Conservation (phyloP, 1,140 invertebrate genomes). For the Zaprionus camerounensis region DNA sequence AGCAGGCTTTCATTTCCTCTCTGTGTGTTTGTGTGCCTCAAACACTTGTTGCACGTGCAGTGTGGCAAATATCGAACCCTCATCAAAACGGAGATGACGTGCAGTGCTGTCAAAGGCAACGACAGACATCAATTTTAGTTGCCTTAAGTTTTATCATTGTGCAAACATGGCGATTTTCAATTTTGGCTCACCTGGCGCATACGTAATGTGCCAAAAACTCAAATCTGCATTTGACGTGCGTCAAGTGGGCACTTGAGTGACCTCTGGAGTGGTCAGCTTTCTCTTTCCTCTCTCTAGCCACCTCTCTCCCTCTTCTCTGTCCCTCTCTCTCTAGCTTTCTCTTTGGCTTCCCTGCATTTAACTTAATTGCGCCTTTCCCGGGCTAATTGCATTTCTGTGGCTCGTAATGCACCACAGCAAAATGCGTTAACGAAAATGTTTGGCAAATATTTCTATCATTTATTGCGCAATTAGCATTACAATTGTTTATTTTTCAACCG, state of each 20-base stretch:
- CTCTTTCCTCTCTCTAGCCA: too few species aligned
- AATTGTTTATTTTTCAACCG: conserved; percentile 40
- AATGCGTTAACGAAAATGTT: conserved; percentile 63
- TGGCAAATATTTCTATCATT: conserved; percentile 50
- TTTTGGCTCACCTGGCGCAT: conserved; percentile 50
- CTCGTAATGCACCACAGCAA: conserved; percentile 38
- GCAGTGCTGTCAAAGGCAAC: conserved; percentile 70
- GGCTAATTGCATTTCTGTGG: conserved; percentile 73
- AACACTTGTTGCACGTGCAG: conserved; percentile 64
- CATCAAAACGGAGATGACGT: conserved; percentile 64
- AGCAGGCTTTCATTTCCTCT: conserved; percentile 29
- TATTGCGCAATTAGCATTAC: conserved; percentile 57
- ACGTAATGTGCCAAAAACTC: conserved; percentile 40
- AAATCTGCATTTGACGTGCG: conserved; percentile 35
- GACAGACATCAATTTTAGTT: conserved; percentile 61
- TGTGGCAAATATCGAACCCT: conserved; percentile 59
- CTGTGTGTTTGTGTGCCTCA: conserved; percentile 1
- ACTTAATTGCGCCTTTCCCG: conserved; percentile 27
- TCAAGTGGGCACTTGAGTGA: not conserved
- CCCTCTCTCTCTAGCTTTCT: not conserved
- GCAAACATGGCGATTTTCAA: conserved; percentile 39
- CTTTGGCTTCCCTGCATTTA: not conserved
- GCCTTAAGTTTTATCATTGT: conserved; percentile 30
- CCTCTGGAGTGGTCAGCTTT: not conserved
- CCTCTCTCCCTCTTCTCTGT: too few species aligned